A percentile compares a stretch with the other conserved stretches of the same genome.
These are phyloP conservation scores for Tinamus guttatus DNA, from an alignment of 2,113 vertebrate genomes.

Conservation along the genomic window DNA sequence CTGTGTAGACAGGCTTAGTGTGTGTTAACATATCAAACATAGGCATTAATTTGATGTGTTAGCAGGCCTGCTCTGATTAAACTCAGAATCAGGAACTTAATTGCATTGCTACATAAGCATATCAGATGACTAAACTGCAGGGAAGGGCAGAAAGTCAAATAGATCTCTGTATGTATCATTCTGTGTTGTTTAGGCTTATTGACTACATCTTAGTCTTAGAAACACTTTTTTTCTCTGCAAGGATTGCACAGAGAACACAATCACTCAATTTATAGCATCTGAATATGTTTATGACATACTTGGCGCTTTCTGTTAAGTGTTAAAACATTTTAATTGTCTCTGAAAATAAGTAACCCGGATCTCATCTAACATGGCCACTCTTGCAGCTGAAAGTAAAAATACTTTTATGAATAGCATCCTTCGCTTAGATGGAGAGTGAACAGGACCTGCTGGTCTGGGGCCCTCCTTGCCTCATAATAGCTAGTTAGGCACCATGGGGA, in stretches of 20 bases:
- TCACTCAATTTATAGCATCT: not conserved
- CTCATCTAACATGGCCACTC: not conserved
- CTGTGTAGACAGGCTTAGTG: constrained; percentile 39
- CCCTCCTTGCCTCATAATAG: not conserved
- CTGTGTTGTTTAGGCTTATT: constrained; percentile 1
- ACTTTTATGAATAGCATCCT: not conserved
- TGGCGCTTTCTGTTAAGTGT: not conserved
- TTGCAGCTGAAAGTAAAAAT: not conserved
- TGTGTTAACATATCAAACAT: constrained; percentile 47
- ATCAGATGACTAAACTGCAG: not conserved
- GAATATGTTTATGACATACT: not conserved
- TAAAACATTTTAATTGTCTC: not conserved
- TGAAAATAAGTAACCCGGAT: not conserved
- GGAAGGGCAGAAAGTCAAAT: not conserved
- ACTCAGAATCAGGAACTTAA: constrained; percentile 43
- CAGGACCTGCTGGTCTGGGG: accelerated
- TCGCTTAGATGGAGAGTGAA: not conserved
- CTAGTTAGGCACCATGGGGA: accelerated
- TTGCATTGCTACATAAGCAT: constrained; percentile 6
- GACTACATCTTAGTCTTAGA: not conserved
- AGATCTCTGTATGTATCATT: not conserved
- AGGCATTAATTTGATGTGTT: constrained; percentile 31
- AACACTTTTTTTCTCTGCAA: not conserved
- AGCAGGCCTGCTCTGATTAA: constrained; percentile 39
- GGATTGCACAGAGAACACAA: not conserved